Base-by-base conservation (phyloP, 2,888 invertebrate species). In the Drosophila neotestacea region DNA sequence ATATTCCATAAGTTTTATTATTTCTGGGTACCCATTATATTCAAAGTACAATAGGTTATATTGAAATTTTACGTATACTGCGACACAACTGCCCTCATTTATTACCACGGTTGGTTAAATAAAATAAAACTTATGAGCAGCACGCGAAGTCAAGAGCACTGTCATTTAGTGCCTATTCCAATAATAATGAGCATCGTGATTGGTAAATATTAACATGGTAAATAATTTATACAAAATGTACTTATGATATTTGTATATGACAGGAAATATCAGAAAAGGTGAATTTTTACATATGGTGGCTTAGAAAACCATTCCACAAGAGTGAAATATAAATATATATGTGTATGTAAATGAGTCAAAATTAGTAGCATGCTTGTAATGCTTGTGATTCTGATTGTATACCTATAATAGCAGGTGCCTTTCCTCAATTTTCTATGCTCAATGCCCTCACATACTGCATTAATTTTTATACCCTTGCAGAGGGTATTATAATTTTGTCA, bases 161-260 rank as follows among this genome's bases (percentile, higher is more conserved):
- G 52, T 38, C 22, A 47, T 62, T 50, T 41, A 44, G 13, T 16
- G 30, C 7, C 27, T 32, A 27, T 46, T 54, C 30, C n/a, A 47
- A 54, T 42, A 38, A 16, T 27, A 46, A 60, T 54, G 11, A 47
- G 42, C 58, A 54, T 36, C 68, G 68, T 69, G 68, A 69, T 69
- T 47, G 32, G 13, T 9, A 51, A 41, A 58, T 58, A 66, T 69
- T 41, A 62, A 34, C 10, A 30, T 39, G 16, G 22, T 13, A 51
- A 51, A 28, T 44, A 46, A 50, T 44, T 30, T 51, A 48, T 61
- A 51, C 60, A 44, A 16, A 36, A 41, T 16, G 16, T 34, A 42
- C 28, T 30, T 3, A 13, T 32, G 9, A 4, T 47, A 34, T 39
- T 58, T 36, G 32, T 36, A 41, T 41, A n/a, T 28, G 44, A 56